Evolutionary conservation across 1,140 invertebrate genomes (phyloP).

Genomic region (Drosophila murphyi): DNA sequence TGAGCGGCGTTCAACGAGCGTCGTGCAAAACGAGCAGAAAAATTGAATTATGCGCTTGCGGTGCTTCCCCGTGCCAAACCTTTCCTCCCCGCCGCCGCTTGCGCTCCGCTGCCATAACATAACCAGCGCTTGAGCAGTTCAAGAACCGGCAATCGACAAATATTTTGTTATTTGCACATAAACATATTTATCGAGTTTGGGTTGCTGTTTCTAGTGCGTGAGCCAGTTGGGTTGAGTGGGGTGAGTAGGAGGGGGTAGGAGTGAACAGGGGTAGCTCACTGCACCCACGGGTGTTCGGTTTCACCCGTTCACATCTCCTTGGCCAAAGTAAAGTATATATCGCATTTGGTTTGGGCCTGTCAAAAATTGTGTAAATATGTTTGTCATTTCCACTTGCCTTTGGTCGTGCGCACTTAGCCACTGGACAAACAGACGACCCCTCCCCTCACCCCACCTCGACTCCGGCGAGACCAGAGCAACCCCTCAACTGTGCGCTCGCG

Average conservation of each 20-base stretch:
- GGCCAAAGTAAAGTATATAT: slow-evolving; percentile 2
- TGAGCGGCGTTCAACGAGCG: slow-evolving; percentile 69
- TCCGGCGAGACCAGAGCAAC: not conserved
- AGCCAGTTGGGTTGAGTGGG: not conserved
- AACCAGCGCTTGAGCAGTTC: slow-evolving; percentile 4
- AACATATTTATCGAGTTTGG: slow-evolving; percentile 82
- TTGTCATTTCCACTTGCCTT: slow-evolving; percentile 84
- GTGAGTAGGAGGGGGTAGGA: not conserved
- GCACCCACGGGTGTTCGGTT: slow-evolving; percentile 80
- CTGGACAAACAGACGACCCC: slow-evolving; percentile 60
- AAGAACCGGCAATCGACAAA: slow-evolving; percentile 75
- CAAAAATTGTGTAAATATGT: slow-evolving; percentile 84
- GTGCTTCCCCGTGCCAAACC: slow-evolving; percentile 53
- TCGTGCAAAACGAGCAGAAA: slow-evolving; percentile 83
- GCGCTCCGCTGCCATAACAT: not conserved
- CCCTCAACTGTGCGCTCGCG: slow-evolving; percentile 44
- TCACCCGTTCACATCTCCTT: slow-evolving; percentile 69
- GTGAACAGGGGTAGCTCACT: slow-evolving; percentile 18
- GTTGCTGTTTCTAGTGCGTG: slow-evolving; percentile 41
- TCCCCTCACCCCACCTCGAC: not conserved
- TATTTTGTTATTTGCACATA: slow-evolving; percentile 83
- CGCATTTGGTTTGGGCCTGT: slow-evolving; percentile 65
- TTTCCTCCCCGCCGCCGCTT: slow-evolving; percentile 36
- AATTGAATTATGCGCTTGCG: slow-evolving; percentile 84
- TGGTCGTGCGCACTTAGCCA: slow-evolving; percentile 71